Evolutionary conservation across 2,113 vertebrate species (phyloP), one percentile per base, ranked within the genome.

Genomic region (Excalfactoria chinensis): DNA sequence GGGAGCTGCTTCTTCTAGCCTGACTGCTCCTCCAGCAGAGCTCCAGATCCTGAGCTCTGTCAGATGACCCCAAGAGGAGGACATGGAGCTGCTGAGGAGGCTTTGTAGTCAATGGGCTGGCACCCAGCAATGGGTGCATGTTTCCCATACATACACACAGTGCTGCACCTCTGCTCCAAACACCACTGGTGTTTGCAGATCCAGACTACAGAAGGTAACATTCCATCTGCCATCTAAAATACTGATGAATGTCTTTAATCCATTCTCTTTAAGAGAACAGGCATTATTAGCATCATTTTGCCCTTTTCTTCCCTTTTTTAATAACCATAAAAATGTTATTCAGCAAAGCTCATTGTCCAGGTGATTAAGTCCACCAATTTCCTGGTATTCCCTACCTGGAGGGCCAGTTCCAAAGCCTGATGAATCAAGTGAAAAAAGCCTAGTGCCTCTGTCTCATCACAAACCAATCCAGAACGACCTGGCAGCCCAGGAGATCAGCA

Each of bases 391-490:
- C 83, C 76, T 25, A 73, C 48, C 43, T 75, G 70, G 51, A 95
- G 66, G 69, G 69, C 64, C 86, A 74, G 32, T 63, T 44, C 89
- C 41, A 93, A 78, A 93, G 66, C 77, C 40, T 71, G 71, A 91
- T 70, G 51, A 88, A 62, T 8, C 64, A 69, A 67, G 23, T 43
- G 81, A 81, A 80, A 83, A 83, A 90, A 85, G 72, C 86, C 37
- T 1, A 2, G 30, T 60, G 69, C 46, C 41, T 88, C 79, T 81
- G 74, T 26, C 87, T 70, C 82, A 18, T 70, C 56, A 62, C 53
- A 60, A 64, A 70, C 19, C 62, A 46, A 7, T 40, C 81, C 58
- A 28, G 76, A 66, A 59, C 6, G 58, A 73, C 59, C 6, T 60
- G 72, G 66, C 63, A 92, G 86, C 23, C 43, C 60, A 37, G 37